Conservation (phyloP, 2,113 vertebrate genomes). For the Gobius niger region DNA sequence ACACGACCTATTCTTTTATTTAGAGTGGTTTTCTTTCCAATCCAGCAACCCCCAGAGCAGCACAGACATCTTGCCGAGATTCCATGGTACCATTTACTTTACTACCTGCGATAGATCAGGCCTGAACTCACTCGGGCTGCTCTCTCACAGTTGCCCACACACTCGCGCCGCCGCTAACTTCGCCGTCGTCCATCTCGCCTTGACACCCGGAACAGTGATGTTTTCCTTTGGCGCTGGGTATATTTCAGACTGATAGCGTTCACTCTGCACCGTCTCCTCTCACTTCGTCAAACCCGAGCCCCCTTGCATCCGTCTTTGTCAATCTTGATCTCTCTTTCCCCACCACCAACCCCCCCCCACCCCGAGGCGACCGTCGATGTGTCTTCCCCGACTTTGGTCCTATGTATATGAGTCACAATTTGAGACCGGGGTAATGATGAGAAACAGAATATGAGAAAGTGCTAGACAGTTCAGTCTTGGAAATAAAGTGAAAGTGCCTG, state of each 20-base stretch:
- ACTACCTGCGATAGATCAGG: constrained; percentile 51
- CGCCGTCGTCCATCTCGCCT: constrained; percentile 57
- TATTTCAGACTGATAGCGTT: constrained; percentile 61
- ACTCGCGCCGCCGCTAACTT: constrained; percentile 23
- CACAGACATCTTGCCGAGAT: neutral
- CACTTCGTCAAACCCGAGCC: constrained; percentile 33
- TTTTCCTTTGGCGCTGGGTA: constrained; percentile 60
- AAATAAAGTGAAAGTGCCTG: too few species aligned
- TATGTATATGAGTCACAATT: neutral
- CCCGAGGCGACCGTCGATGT: neutral
- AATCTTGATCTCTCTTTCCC: constrained; percentile 37
- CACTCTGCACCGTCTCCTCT: constrained; percentile 27
- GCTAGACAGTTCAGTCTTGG: neutral
- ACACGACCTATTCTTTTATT: neutral
- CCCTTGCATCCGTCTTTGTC: constrained; percentile 45
- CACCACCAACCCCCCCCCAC: too few species aligned
- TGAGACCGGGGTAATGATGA: constrained; percentile 17
- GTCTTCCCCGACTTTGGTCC: constrained; percentile 7
- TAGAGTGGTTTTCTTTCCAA: neutral
- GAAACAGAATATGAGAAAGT: neutral
- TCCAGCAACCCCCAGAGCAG: neutral
- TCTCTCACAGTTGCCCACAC: constrained; percentile 9
- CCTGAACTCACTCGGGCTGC: neutral
- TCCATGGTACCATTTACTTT: constrained; percentile 49
- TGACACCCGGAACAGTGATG: constrained; percentile 67